Base-by-base conservation (phyloP, 2,888 invertebrate species). In the Lepidochitona cinerea region DNA sequence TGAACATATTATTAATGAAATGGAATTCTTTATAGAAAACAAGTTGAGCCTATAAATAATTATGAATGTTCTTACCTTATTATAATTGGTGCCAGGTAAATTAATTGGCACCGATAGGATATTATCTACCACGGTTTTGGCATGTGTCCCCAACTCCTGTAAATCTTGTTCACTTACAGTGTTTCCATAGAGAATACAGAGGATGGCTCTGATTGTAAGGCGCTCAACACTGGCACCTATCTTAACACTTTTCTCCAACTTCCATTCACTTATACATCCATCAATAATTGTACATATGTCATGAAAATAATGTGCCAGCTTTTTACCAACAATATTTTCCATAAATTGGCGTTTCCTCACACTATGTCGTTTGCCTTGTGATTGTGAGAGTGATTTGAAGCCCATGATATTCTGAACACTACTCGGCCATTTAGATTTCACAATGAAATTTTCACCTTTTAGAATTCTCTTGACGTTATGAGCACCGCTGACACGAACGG, bases 401-500 rank as follows among this genome's bases (percentile, higher is more conserved):
- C 89, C 89, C 29, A 89, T 79, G 26, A 89, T 73, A 23, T 78
- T 76, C 23, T 84, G 83, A 4, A 84, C 83, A 71, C 87, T 85
- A 7, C 73, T 76, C 23, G 89, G 89, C 88, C 88, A 88, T 71
- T 81, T 79, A 54, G 85, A 81, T 29, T 84, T 82, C 37, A 88
- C 89, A 35, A 88, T 75, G 1, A 75, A 81, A 77, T 88, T 83
- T 68, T 89, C 89, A 18, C 83, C 84, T 41, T 82, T 71, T 23
- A 89, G 77, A 65, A 89, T 84, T 53, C 81, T 82, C 33, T 81
- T 79, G 2, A 88, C 84, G 71, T 86, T 83, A n/a, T 81, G 71
- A 3, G 83, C 79, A 2, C 89, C 89, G 18, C 83, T 81, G 23
- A 89, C 84, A 37, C 88, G 79, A 18, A 89, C 82, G 0, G 87